Evolutionary conservation across 2,888 invertebrate species (phyloP), one percentile per base, ranked within the genome.

Genomic region (Dynastes grantii): DNA sequence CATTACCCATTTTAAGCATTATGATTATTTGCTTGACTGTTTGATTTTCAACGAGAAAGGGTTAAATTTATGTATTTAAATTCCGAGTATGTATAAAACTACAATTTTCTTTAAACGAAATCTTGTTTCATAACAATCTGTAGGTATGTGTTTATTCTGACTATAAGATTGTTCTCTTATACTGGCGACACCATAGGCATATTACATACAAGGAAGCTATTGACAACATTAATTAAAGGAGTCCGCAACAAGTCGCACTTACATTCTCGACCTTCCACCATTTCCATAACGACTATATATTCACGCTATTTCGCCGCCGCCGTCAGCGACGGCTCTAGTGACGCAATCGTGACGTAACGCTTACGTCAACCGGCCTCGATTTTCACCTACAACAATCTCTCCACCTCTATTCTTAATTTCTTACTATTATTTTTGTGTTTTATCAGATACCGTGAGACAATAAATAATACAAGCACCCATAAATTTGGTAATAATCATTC

Each of bases 191-290:
- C 45, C 11, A 11, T 11, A 2, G 45, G 11, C 45, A 11, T 45
- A 45, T 45, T 45, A 45, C 45, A 45, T 63, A 32, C 8, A 32
- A 29, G 63, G 32, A 63, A 32, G 32, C 32, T 5, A 63, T 63
- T 27, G 63, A 11, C 63, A 29, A 32, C 63, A 9, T 32, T 63
- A 32, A 75, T 75, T 75, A 73, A 49, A 27, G 61, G 1, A 75
- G 29, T 29, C 73, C 61, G 73, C 73, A 75, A 75, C 73, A 75
- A 75, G 73, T 75, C 73, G 61, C 73, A 45, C 68, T 40, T 63
- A 61, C 61, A 61, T 63, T 75, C 61, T 45, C 73, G 73, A 75
- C 73, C 73, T 75, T 75, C 73, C 40, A 58, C 73, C 73, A 61
- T 75, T 61, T 75, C 73, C 73, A 75, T 63, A 75, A 27, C 73